These are phyloP conservation scores for Tachycineta bicolor DNA, from an alignment of 2,113 vertebrate species.

Conservation along the genomic window DNA sequence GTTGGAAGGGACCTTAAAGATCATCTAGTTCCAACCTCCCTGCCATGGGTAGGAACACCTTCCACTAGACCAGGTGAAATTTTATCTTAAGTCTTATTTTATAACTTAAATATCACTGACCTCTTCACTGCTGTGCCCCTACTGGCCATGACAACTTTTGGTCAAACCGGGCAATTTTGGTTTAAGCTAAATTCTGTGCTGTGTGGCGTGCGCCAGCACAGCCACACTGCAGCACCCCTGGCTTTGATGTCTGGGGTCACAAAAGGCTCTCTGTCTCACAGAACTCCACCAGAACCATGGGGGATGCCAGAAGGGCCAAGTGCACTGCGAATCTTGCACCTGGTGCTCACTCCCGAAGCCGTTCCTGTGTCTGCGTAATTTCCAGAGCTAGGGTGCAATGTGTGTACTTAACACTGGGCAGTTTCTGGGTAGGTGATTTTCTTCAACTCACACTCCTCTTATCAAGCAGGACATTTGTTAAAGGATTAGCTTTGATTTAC, in stretches of 20 bases:
- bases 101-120: neutral
- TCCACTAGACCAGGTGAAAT: neutral
- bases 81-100: neutral
- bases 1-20: neutral
- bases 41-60: neutral
- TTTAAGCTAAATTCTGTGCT: neutral
- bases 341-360: neutral
- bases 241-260: neutral
- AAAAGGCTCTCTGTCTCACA: neutral
- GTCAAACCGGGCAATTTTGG: neutral
- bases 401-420: neutral
- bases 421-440: neutral
- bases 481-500: neutral
- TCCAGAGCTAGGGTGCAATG: neutral
- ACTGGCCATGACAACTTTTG: neutral
- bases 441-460: neutral
- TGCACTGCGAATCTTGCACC: rapidly evolving
- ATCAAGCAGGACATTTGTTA: neutral
- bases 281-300: neutral
- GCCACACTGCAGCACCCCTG: neutral
- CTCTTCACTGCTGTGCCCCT: neutral
- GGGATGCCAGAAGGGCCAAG: neutral
- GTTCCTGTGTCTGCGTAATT: no score
- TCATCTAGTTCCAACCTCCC: neutral
- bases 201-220: neutral